These are phyloP conservation scores for Vombatus ursinus DNA, from an alignment of 2,113 vertebrate species.

Conservation along the genomic window DNA sequence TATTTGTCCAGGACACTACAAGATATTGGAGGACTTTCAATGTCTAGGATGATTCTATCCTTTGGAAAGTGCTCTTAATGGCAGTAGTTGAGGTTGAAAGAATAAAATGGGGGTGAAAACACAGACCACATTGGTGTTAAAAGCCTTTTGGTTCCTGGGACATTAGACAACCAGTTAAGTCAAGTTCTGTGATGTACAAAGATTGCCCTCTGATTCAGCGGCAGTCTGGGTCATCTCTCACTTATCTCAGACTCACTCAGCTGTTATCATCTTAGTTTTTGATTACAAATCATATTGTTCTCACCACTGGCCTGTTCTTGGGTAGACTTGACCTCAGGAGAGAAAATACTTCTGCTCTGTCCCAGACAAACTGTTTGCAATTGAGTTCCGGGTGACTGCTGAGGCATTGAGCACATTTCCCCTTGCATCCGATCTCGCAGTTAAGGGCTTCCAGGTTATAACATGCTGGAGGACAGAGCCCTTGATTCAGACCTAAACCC, in stretches of 20 bases:
- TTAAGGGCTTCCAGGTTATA: slow-evolving; percentile 10
- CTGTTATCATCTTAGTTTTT: slow-evolving; percentile 44
- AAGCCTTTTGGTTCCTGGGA: neutral
- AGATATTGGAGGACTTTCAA: neutral
- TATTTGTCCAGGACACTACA: neutral
- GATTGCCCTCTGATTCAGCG: slow-evolving; percentile 10
- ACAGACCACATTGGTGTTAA: neutral
- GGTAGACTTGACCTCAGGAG: slow-evolving; percentile 36
- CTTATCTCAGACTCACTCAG: neutral
- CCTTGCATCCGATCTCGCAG: slow-evolving; percentile 26
- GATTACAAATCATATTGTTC: slow-evolving; percentile 37
- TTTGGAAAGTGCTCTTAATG: neutral
- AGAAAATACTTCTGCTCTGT: slow-evolving; percentile 8
- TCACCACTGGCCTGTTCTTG: slow-evolving; percentile 21
- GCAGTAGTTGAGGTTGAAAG: neutral
- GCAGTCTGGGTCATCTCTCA: neutral
- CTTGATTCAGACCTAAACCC: slow-evolving; percentile 20
- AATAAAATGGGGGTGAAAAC: neutral
- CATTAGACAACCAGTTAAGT: neutral
- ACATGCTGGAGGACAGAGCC: neutral
- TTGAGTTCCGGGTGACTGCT: slow-evolving; percentile 46
- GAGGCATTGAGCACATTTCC: slow-evolving; percentile 38
- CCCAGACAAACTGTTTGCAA: slow-evolving; percentile 24
- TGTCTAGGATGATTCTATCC: neutral
- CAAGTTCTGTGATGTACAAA: neutral